Base-by-base conservation (phyloP, 2,797 vertebrate genomes). In the Antennarius maculatus region DNA sequence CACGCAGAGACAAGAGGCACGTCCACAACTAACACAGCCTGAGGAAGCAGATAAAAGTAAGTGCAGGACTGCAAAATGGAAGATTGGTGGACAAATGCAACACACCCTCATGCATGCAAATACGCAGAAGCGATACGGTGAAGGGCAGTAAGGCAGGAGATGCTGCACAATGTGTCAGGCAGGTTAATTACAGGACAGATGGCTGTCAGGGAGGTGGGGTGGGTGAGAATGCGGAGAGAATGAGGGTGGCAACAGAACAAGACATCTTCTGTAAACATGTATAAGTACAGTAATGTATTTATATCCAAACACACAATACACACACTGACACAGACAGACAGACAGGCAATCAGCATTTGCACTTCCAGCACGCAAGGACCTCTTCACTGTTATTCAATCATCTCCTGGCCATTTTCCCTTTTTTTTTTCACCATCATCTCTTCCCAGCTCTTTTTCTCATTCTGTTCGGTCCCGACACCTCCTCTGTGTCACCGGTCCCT, bases 131-230 rank as follows among this genome's bases (percentile, higher is more conserved):
- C 45, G 56, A 76, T 59, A 73, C 37, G 47, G 59, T 67, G 47
- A 71, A 78, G 71, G 69, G 55, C 70, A 54, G 64, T 54, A 18
- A 77, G 42, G 49, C 69, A 66, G 75, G 71, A 7, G n/a, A 63
- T 69, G 67, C 28, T 61, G 67, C 71, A 65, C 85, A 82, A 77
- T 65, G 79, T 88, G 88, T 87, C 92, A 88, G 74, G 84, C 80
- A 86, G 91, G 93, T 93, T 94, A 92, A 94, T 94, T 90, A 92
- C 86, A 17, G 74, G 86, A 91, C 93, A 93, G 91, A 92, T 93
- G 91, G 92, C 80, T 77, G 88, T 88, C 77, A 65, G 65, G 48
- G 63, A 51, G 46, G 67, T 51, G 58, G 72, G 75, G 67, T 51
- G 54, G 72, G 75, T 81, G 76, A 83, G 81, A 66, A 77, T 75